Evolutionary conservation across 2,797 vertebrate species (phyloP).

Genomic region (Melopsittacus undulatus): DNA sequence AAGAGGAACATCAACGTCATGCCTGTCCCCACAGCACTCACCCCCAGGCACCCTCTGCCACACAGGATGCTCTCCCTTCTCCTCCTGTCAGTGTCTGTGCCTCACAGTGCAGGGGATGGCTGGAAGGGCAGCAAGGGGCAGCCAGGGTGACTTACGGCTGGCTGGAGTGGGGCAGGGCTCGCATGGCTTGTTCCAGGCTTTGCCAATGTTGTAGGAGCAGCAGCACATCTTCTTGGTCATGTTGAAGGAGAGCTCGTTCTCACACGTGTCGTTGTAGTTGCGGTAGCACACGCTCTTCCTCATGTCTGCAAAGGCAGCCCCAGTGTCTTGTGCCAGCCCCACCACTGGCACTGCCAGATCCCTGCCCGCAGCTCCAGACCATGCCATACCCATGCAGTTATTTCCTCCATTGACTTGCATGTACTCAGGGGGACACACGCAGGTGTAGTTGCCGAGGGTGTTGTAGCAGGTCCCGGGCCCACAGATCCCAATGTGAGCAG

Average conservation of each 20-base stretch:
- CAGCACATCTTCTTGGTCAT: conserved; percentile 97
- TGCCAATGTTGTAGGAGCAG: conserved; percentile 93
- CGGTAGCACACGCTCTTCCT: conserved; percentile 92
- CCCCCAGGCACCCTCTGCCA: neutral
- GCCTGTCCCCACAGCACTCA: neutral
- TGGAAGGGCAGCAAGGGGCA: rapidly evolving
- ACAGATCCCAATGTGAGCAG: conserved; percentile 87
- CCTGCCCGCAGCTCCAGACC: rapidly evolving
- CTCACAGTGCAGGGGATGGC: rapidly evolving
- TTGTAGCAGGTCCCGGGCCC: conserved; percentile 94
- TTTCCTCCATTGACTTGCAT: conserved; percentile 94
- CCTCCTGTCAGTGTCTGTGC: rapidly evolving
- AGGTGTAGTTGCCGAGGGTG: conserved; percentile 93
- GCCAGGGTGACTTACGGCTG: conserved; percentile 80
- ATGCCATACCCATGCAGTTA: conserved; percentile 89
- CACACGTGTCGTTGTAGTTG: conserved; percentile 90
- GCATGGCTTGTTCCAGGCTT: conserved; percentile 94
- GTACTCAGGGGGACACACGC: conserved; percentile 91
- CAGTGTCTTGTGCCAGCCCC: neutral
- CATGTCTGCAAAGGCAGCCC: conserved; percentile 81
- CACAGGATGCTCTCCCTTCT: rapidly evolving
- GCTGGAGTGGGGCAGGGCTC: conserved; percentile 90
- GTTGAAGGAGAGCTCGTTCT: conserved; percentile 91
- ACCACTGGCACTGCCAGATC: neutral
- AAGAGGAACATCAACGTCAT: neutral